Evolutionary conservation across 1,140 invertebrate genomes (phyloP), one percentile per base, ranked within the genome.

Genomic region (Eriosoma lanigerum): DNA sequence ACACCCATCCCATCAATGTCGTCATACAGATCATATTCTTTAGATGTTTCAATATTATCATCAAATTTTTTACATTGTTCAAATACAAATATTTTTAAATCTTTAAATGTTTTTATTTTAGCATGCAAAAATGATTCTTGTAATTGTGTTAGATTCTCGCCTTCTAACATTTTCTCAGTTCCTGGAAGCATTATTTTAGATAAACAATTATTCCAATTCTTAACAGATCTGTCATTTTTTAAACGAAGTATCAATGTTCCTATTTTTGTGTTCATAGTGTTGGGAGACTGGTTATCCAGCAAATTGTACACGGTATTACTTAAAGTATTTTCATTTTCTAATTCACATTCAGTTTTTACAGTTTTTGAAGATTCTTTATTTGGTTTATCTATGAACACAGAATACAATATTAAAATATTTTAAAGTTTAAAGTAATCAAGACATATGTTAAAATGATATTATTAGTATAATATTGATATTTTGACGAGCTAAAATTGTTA

Each of bases 1-100:
- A 93, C 92, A 17, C 92, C 92, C 3, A 93, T 85, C 84, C 93
- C 92, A 83, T 92, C 91, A 84, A 91, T 92, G 84, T 93, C 92
- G 83, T 93, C 92, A 0, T 91, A 92, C 9, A 93, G 84, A 48
- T 91, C 56, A 60, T 78, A 78, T 13, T 78, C 75, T n/a, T 78
- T 78, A 9, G 32, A 32, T 0, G 56, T 60, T 60, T 58, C 56
- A 44, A 78, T 17, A n/a, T 78, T 78, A 48, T 78, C 46, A 8
- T 78, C 75, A 48, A 78, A 60, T 4, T 48, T 46, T 48, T 62
- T 78, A 46, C 75, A 78, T 48, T 78, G 75, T 29, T 78, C 75
- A 46, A 29, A 13, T 13, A 78, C 21, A 58, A 78, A 78, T 26
- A 60, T 5, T 48, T 78, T 78, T 19, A 78, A 48, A 60, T 78